Evolutionary conservation across 2,888 invertebrate genomes (phyloP).

Genomic region (Cosmorhoe ocellata): DNA sequence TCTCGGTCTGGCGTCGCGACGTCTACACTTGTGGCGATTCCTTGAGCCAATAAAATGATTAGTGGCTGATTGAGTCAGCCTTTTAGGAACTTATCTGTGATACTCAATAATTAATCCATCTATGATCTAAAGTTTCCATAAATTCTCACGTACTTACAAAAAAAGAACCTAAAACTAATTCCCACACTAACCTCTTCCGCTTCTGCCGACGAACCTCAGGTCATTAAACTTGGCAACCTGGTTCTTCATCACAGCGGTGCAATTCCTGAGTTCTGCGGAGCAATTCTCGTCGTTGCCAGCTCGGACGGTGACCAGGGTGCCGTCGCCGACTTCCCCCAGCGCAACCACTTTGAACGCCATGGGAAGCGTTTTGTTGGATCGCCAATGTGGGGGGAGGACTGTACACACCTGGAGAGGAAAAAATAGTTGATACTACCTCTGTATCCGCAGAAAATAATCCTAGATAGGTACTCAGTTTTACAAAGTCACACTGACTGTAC

Average conservation of each 20-base stretch:
- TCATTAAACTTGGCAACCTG: constrained; percentile 99
- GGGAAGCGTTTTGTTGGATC: constrained; percentile 98
- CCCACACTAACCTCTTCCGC: constrained; percentile 93
- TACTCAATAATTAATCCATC: not conserved
- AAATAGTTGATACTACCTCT: not conserved
- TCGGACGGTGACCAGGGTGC: constrained; percentile 95
- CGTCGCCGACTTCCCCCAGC: constrained; percentile 95
- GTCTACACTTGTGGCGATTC: constrained; percentile 30
- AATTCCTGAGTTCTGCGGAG: constrained; percentile 96
- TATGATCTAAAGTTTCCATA: too few relatives aligned
- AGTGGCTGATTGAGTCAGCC: constrained; percentile 20
- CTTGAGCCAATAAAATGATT: constrained; percentile 21
- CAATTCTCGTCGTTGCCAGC: constrained; percentile 99
- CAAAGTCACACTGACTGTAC: too few relatives aligned
- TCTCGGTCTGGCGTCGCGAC: constrained; percentile 45
- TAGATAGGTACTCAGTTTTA: too few relatives aligned
- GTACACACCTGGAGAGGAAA: constrained; percentile 85
- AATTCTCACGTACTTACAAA: too few relatives aligned
- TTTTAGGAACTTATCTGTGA: constrained; percentile 3
- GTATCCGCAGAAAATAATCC: too few relatives aligned
- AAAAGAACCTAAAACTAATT: too few relatives aligned
- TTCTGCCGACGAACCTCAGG: constrained; percentile 97
- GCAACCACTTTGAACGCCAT: constrained; percentile 97
- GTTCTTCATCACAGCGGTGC: constrained; percentile 97
- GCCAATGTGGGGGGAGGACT: constrained; percentile 96